Evolutionary conservation across 2,113 vertebrate species (phyloP), one percentile per base, ranked within the genome.

Genomic region (Platysternon megacephalum): DNA sequence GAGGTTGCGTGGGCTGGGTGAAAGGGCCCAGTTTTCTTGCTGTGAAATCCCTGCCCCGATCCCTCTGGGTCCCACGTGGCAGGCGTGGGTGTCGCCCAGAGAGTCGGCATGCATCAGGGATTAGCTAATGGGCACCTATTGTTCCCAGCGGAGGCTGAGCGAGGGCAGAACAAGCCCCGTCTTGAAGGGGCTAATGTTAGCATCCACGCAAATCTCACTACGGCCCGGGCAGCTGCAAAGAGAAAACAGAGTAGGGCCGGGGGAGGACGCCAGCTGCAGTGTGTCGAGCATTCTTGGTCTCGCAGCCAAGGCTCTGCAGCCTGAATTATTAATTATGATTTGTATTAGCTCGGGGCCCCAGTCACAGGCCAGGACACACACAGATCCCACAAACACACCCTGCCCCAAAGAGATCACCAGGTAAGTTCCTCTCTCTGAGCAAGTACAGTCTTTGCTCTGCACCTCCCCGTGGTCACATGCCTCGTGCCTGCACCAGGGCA

Each of bases 11-110:
- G 86, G 95, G 91, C 94, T 0, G 82, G 82, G 68, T 96, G 93
- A 97, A 96, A 94, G 94, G 82, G 51, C 5, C 85, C 79, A 0
- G 44, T 95, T 93, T 93, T 93, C 53, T 87, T 0, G 1, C 72
- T 89, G 46, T 95, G 94, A 95, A 95, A 88, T 85, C 83, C 81
- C 0, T 6, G 48, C 97, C 92, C 81, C 82, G 91, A 81, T 80
- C 89, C 3, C 42, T 28, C 12, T 0, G 2, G 81, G 87, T 26
- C 48, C 2, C 7, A 26, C 56, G 3, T 13, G 85, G 48, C 81
- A 86, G 92, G 94, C 84, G 88, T 95, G 96, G 95, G 97, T 28
- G 90, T 85, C 91, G 44, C 52, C 0, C 2, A 86, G 82, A 2
- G 5, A 32, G 46, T 12, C 8, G 4, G 78, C 46, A 49, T 35